Conservation (phyloP, 2,888 invertebrate species). For the Nycteola revayana region DNA sequence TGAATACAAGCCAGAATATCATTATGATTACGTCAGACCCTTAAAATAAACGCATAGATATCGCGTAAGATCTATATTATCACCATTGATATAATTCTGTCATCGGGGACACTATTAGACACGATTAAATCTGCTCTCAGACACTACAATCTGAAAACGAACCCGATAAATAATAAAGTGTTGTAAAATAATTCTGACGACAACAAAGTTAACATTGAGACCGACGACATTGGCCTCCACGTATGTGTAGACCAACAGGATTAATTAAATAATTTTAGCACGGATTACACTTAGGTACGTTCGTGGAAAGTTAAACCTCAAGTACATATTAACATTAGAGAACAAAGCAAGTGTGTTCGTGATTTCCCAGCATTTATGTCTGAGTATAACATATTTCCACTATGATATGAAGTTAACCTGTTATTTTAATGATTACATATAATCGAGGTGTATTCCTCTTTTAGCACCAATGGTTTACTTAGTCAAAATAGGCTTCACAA, state of each 20-base stretch:
- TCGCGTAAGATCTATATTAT: conserved; percentile 43
- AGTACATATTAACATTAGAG: conserved; percentile 8
- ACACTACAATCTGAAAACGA: conserved; percentile 20
- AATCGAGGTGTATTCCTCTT: too few relatives aligned
- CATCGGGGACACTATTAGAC: conserved; percentile 56
- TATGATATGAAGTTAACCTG: too few relatives aligned
- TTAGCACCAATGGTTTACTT: too few relatives aligned
- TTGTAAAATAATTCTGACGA: conserved; percentile 11
- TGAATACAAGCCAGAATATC: conserved; percentile 30
- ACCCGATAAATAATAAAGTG: conserved; percentile 9
- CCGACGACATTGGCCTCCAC: conserved; percentile 1
- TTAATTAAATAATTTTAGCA: conserved; percentile 24
- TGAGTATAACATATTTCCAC: too few relatives aligned
- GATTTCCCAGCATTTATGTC: conserved; percentile 10
- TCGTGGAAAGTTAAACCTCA: conserved; percentile 7
- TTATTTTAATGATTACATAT: too few relatives aligned
- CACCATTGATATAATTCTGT: conserved; percentile 61
- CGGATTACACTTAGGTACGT: conserved; percentile 6
- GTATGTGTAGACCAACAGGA: conserved; percentile 7
- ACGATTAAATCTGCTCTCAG: conserved; percentile 39
- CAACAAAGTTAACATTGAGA: conserved; percentile 8
- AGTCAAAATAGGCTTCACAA: too few relatives aligned
- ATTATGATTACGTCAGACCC: conserved; percentile 47
- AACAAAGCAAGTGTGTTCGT: conserved; percentile 2
- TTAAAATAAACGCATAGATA: conserved; percentile 47